phyloP scores from a whole-genome alignment of 2,888 invertebrate genomes.

The Tachina lurida region DNA sequence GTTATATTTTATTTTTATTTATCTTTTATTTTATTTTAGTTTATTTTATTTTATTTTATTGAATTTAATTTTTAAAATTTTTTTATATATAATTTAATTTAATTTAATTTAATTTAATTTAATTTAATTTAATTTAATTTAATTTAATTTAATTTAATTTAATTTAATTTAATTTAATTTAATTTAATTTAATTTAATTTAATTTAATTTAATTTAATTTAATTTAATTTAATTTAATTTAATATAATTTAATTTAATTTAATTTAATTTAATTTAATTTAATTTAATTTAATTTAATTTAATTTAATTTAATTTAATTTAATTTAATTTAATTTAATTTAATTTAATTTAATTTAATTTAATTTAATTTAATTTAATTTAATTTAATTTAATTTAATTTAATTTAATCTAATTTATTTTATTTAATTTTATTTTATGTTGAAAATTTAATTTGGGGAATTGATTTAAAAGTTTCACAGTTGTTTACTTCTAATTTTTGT shows the following conservation, averaged over 20 bases:
- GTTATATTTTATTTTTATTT: neutral
- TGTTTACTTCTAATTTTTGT: conserved; percentile 7
- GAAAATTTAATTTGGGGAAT: neutral
- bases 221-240: neutral
- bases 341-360: neutral
- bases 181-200: neutral
- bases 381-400: neutral
- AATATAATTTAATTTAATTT: neutral
- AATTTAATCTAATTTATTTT: neutral
- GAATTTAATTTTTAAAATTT: neutral
- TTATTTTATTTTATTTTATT: neutral
- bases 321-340: neutral
- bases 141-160: neutral
- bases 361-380: neutral
- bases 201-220: neutral
- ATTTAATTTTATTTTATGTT: neutral
- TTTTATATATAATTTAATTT: neutral
- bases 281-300: neutral
- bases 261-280: neutral
- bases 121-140: neutral
- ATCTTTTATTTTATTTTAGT: neutral
- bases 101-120: neutral
- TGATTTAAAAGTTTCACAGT: conserved; percentile 38
- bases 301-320: neutral
- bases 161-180: neutral